Evolutionary conservation across 1,140 invertebrate species (phyloP), one percentile per base, ranked within the genome.

Genomic region (Cydia splendana): DNA sequence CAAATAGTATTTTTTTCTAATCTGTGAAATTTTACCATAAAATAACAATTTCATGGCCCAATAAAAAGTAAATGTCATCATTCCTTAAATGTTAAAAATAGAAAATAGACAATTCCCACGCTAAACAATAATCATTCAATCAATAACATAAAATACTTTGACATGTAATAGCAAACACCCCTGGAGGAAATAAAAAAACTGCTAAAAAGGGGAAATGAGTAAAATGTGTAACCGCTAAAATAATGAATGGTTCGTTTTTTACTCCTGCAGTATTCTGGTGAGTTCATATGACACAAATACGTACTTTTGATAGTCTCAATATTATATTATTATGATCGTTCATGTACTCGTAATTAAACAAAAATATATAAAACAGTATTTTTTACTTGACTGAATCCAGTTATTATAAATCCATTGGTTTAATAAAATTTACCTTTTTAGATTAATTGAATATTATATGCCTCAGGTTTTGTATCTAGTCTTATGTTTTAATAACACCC

Each of bases 141-240:
- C 69, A 81, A 87, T 86, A 84, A 85, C 82, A 83, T 86, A 90
- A 90, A 91, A 91, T 87, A 87, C 77, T 90, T 89, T 91, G 87
- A 90, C 86, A 86, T 82, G 77, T 85, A 87, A 87, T 87, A 85
- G 86, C 87, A 84, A 85, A 78, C 79, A 84, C 82, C 84, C 81
- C 82, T 83, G 76, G 76, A 75, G 77, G 79, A 53, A 65, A 65
- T 78, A 48, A 42, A 76, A 80, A 80, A 79, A 77, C 75, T 81
- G 65, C 80, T 78, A 82, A 85, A 90, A 88, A 85, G 78, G 65
- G 28, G 51, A 83, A 71, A 79, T 76, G 77, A 71, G 77, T 83
- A 83, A 86, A 84, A 80, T 78, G 7, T 74, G 78, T 77, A 82
- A 85, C 87, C 88, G 79, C 88, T 79, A 85, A 82, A 84, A 85